These are phyloP conservation scores for Melanerpes aurifrons DNA, from an alignment of 2,113 vertebrate species.

Conservation along the genomic window DNA sequence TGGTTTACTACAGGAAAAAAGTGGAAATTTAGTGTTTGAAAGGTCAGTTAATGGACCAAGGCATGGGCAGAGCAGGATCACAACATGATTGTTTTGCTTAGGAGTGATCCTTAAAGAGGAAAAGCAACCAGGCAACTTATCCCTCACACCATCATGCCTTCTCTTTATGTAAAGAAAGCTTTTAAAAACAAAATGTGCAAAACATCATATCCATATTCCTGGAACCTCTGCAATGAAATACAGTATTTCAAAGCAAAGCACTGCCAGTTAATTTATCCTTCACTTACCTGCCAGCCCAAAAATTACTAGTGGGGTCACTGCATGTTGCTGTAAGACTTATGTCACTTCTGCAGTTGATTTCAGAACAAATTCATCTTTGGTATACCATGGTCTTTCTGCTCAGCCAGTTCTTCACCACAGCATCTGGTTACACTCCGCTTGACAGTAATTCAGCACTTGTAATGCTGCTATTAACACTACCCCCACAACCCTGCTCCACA, in stretches of 20 bases:
- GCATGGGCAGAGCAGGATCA: background rate
- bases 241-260: background rate
- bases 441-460: background rate
- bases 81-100: background rate
- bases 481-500: background rate
- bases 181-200: background rate
- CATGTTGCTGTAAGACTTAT: background rate
- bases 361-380: background rate
- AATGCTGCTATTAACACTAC: background rate
- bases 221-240: background rate
- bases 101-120: background rate
- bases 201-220: background rate
- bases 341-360: background rate
- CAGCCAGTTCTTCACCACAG: background rate
- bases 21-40: background rate
- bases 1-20: background rate
- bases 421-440: background rate
- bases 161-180: background rate
- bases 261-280: background rate
- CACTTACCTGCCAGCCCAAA: background rate
- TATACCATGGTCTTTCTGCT: background rate
- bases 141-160: background rate
- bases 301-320: background rate
- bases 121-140: background rate
- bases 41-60: background rate